Conservation (phyloP, 2,888 invertebrate genomes). For the Eristalinus aeneus region DNA sequence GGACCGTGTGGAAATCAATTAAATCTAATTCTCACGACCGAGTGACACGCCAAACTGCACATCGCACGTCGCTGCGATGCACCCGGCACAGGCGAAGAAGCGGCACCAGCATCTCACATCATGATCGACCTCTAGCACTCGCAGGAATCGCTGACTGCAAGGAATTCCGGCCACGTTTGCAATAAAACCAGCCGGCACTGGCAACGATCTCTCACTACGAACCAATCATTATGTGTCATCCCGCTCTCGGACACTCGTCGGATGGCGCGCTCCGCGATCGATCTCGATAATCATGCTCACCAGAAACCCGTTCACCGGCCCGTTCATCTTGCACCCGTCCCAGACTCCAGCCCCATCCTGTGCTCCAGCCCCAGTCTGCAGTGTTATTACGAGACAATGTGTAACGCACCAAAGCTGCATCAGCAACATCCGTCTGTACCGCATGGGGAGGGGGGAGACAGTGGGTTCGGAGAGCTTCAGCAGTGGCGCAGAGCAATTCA, state of each 20-base stretch:
- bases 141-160: constrained; percentile 48
- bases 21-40: constrained; percentile 80
- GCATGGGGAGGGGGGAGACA: not conserved
- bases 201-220: constrained; percentile 60
- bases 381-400: constrained; percentile 67
- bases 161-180: constrained; percentile 47
- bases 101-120: constrained; percentile 45
- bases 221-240: constrained; percentile 71
- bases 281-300: constrained; percentile 68
- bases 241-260: constrained; percentile 57
- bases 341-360: not conserved
- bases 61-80: constrained; percentile 57
- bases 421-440: constrained; percentile 42
- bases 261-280: constrained; percentile 34
- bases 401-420: constrained; percentile 54
- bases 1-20: constrained; percentile 80
- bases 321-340: not conserved
- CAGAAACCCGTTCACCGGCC: constrained; percentile 59
- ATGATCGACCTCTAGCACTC: constrained; percentile 69
- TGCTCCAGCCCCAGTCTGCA: constrained; percentile 51
- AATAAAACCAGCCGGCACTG: constrained; percentile 12
- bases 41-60: constrained; percentile 71
- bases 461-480: constrained; percentile 18
- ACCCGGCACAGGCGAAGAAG: not conserved
- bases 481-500: constrained; percentile 41